Evolutionary conservation across 2,797 vertebrate genomes (phyloP).

Genomic region (Gobionotothen gibberifrons): DNA sequence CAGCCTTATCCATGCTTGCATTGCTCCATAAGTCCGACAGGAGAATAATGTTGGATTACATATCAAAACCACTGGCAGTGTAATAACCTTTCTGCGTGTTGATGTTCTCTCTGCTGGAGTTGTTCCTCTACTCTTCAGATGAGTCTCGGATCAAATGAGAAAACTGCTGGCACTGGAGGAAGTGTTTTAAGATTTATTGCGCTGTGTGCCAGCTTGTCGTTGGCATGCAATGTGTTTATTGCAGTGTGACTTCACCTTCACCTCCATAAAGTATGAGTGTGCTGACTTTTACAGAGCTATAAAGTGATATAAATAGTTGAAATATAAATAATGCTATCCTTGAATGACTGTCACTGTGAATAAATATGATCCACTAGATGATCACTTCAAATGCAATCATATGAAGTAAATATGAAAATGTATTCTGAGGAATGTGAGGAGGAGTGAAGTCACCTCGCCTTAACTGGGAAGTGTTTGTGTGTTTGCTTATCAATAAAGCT

Average conservation of each 20-base stretch:
- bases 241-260: constrained; percentile 20
- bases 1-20: constrained; percentile 31
- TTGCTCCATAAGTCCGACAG: constrained; percentile 36
- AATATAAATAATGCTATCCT: not conserved
- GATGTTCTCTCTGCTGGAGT: constrained; percentile 44
- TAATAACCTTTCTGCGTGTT: constrained; percentile 55
- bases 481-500: constrained; percentile 3
- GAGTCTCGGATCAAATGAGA: constrained; percentile 61
- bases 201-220: constrained; percentile 21
- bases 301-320: not conserved
- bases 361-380: not conserved
- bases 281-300: constrained; percentile 3
- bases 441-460: not conserved
- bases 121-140: constrained; percentile 40
- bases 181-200: constrained; percentile 49
- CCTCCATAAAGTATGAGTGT: not conserved
- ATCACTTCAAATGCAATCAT: constrained; percentile 1
- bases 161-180: constrained; percentile 42
- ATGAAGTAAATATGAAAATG: not conserved
- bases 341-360: not conserved
- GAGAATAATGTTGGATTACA: constrained; percentile 58
- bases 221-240: constrained; percentile 23
- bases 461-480: constrained; percentile 2
- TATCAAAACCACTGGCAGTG: constrained; percentile 54
- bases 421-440: not conserved